These are phyloP conservation scores for Meteorus colon DNA, from an alignment of 2,888 invertebrate genomes.

Conservation along the genomic window DNA sequence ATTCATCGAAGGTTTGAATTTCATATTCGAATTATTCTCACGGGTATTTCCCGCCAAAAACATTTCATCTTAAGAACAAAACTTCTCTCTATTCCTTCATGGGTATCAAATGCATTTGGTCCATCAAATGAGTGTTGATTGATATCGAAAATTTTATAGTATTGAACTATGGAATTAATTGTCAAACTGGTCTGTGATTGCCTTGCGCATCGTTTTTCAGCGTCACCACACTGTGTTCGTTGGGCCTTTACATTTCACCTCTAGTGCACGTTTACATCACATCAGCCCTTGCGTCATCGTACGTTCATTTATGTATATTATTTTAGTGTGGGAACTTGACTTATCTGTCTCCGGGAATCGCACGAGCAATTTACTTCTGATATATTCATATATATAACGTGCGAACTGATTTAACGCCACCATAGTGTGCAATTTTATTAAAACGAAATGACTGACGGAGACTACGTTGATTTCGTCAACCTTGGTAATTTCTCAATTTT, in stretches of 20 bases:
- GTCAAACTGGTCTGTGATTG: neutral
- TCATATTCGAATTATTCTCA: neutral
- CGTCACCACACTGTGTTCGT: neutral
- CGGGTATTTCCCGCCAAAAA: neutral
- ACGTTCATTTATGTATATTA: neutral
- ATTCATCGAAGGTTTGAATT: neutral
- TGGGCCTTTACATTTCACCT: neutral
- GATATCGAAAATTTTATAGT: neutral
- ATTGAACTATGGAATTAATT: neutral
- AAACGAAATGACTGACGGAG: conserved; percentile 47
- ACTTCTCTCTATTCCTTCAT: too few species aligned
- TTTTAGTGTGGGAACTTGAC: neutral
- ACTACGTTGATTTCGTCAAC: conserved; percentile 47
- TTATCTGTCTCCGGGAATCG: neutral
- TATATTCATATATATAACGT: neutral
- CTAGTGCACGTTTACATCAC: neutral
- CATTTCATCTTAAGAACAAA: neutral
- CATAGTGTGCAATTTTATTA: conserved; percentile 9
- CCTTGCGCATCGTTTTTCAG: neutral
- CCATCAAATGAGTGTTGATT: neutral
- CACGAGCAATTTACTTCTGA: neutral
- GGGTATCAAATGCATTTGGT: neutral
- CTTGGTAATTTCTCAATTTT: conserved; percentile 47
- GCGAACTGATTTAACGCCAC: conserved; percentile 10
- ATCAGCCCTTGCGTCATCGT: conserved; percentile 1